Percentiles rank a stretch among this genome's conserved stretches.
These are phyloP conservation scores for Tachysurus vachellii DNA, from an alignment of 2,113 vertebrate species.

Conservation along the genomic window DNA sequence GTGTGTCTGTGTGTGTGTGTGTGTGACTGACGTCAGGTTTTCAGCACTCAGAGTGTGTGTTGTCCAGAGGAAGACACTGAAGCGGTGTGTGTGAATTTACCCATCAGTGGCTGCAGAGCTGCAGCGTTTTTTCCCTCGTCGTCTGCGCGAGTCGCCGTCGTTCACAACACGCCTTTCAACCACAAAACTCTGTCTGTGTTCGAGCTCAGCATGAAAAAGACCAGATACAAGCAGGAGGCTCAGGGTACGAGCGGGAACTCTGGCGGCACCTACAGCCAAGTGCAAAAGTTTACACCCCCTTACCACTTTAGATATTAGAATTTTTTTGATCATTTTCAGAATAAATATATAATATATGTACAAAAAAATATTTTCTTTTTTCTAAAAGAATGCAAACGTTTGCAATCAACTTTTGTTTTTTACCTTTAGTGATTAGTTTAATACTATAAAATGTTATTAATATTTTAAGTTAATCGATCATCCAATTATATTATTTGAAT, in stretches of 20 bases:
- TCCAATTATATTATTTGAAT: too few relatives aligned
- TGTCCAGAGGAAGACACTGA: slow-evolving; percentile 62
- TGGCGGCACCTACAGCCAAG: not conserved
- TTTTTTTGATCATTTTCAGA: not conserved
- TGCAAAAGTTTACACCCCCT: not conserved
- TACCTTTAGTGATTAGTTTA: too few relatives aligned
- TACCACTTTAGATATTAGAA: not conserved
- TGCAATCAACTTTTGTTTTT: too few relatives aligned
- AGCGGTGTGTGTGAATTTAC: slow-evolving; percentile 60
- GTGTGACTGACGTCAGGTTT: slow-evolving; percentile 59
- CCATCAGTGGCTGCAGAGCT: slow-evolving; percentile 53
- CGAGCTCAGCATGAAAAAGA: slow-evolving; percentile 66
- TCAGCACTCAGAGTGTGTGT: slow-evolving; percentile 63
- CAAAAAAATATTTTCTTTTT: too few relatives aligned
- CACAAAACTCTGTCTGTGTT: slow-evolving; percentile 64
- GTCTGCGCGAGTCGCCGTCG: slow-evolving; percentile 67
- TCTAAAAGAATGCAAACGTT: too few relatives aligned
- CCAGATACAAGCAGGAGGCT: slow-evolving; percentile 62
- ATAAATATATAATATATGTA: too few relatives aligned
- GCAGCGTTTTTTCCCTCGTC: slow-evolving; percentile 71
- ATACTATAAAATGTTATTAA: too few relatives aligned
- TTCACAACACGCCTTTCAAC: slow-evolving; percentile 6
- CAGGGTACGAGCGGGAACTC: slow-evolving; percentile 53
- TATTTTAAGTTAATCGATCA: too few relatives aligned
- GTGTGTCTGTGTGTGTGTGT: not conserved